phyloP scores from a whole-genome alignment of 2,113 vertebrate species.

The Varanus salvator region DNA sequence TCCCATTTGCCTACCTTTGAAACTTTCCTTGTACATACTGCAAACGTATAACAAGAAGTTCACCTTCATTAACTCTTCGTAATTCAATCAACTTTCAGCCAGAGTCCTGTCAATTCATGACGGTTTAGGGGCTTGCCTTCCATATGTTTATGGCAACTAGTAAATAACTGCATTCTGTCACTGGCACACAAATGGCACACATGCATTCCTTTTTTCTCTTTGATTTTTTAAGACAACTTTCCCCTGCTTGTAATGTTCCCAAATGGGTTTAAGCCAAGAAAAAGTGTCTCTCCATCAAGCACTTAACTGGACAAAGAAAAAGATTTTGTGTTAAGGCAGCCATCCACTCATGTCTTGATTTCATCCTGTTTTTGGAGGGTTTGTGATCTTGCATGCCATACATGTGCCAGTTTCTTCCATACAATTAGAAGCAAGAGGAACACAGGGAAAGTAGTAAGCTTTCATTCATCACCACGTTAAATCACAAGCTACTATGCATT shows the following conservation, averaged over 20 bases:
- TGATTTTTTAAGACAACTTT: not conserved
- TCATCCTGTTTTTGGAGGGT: not conserved
- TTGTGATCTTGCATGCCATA: not conserved
- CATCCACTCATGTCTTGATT: not conserved
- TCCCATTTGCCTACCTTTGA: not conserved
- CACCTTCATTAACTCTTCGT: constrained; percentile 16
- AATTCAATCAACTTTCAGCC: constrained; percentile 7
- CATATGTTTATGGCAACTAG: constrained; percentile 36
- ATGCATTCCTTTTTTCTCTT: not conserved
- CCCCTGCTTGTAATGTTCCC: not conserved
- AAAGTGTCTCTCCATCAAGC: not conserved
- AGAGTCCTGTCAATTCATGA: constrained; percentile 3
- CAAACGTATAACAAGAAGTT: not conserved
- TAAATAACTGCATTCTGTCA: constrained; percentile 1
- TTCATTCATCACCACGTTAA: constrained; percentile 3
- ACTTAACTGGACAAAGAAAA: not conserved
- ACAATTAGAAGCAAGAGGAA: not conserved
- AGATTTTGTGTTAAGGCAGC: not conserved
- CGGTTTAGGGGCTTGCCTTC: not conserved
- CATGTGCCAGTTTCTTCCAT: constrained; percentile 20
- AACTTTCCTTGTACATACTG: not conserved
- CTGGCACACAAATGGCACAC: not conserved
- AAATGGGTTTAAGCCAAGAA: constrained; percentile 2
- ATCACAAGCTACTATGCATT: constrained; percentile 5
- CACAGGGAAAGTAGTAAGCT: not conserved